Base-by-base conservation (phyloP, 1,140 invertebrate species). In the Parasteatoda tepidariorum region DNA sequence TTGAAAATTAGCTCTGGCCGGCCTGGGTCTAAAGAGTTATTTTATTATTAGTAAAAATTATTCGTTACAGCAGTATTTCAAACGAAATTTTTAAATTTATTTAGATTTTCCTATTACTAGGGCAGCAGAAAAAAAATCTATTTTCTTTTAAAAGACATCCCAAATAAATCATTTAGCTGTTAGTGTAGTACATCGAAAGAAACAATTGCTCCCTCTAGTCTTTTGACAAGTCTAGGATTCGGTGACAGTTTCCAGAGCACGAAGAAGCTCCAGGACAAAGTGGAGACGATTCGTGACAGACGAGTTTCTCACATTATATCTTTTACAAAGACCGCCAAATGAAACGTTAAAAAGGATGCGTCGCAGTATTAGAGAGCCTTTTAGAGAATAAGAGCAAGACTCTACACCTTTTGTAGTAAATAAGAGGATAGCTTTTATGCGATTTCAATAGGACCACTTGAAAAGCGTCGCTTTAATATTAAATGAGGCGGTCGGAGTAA, bases 381-480 rank as follows among this genome's bases (percentile, higher is more conserved):
- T 74, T 33, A 61, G 71, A 61, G 30, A 28, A 31, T 34, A 34
- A 38, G 7, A 41, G 31, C 38, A 68, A 68, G 66, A 68, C 55
- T 26, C 28, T 18, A 15, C 57, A 55, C 28, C 74, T 66, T 76
- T 76, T 76, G 74, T 76, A 74, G 71, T 74, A 74, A 74, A 74
- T 74, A 48, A 74, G 38, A 76, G 26, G 74, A 66, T 15, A 62
- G 57, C 74, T 76, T 66, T 76, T 57, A 66, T 76, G 74, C 59
- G 33, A 64, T 76, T 76, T 76, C 74, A 30, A 76, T 41, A 76
- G 74, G 61, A 18, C 15, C 34, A 64, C 61, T 76, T 76, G 74
- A 76, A 76, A 76, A 76, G 74, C 74, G 24, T 62, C 24, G 38
- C 74, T 62, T 76, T 76, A 76, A 76, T 76, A 76, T 64, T 76